A percentile compares a stretch with the other conserved stretches of the same genome.
phyloP scores from a whole-genome alignment of 2,888 invertebrate species.

The Melinaea marsaeus region DNA sequence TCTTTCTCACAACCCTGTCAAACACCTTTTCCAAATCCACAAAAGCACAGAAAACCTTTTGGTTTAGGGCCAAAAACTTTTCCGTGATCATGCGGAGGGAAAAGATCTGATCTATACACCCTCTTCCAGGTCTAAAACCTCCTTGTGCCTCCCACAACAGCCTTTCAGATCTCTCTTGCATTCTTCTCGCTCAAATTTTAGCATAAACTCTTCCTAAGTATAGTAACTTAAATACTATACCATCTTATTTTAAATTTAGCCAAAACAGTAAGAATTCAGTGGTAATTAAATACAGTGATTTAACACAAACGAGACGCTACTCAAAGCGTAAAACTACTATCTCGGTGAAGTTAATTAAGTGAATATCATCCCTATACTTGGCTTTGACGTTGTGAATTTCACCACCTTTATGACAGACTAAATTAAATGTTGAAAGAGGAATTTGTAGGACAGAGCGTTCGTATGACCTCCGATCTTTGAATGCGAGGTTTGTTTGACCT shows the following conservation, averaged over 20 bases:
- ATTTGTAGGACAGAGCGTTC: not conserved
- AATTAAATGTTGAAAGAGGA: slow-evolving; percentile 16
- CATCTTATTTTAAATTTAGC: not conserved
- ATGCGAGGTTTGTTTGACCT: not conserved
- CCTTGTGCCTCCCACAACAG: too few species aligned
- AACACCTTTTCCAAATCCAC: too few species aligned
- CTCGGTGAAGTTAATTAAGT: slow-evolving; percentile 20
- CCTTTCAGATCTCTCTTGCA: too few species aligned
- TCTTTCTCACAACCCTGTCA: too few species aligned
- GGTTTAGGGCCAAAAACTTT: too few species aligned
- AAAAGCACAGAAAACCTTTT: too few species aligned
- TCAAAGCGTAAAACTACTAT: slow-evolving; percentile 15
- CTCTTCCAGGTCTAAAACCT: too few species aligned
- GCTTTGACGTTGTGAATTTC: slow-evolving; percentile 20
- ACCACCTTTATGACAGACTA: slow-evolving; percentile 13
- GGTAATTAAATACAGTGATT: slow-evolving; percentile 1
- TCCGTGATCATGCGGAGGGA: too few species aligned
- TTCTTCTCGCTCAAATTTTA: too few species aligned
- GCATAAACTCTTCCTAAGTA: too few species aligned
- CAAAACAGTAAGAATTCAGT: not conserved
- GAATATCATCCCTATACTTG: slow-evolving; percentile 18
- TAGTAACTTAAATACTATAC: too few species aligned
- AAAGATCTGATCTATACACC: too few species aligned
- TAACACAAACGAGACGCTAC: slow-evolving; percentile 6
- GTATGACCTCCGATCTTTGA: not conserved